Base-by-base conservation (phyloP, 2,113 vertebrate species). In the Procavia capensis region DNA sequence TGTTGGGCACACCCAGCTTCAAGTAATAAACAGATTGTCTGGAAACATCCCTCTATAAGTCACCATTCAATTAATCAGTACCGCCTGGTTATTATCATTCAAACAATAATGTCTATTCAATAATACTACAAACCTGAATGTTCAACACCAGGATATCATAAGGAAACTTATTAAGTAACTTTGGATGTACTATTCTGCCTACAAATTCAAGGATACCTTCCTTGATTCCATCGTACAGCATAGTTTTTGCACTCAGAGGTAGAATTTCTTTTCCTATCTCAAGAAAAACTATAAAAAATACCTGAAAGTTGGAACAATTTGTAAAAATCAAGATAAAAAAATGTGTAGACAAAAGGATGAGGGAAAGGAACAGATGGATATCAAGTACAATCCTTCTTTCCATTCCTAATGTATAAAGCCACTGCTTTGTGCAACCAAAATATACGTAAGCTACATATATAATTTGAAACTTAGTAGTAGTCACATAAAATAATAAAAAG, bases 101-200 rank as follows among this genome's bases (percentile, higher is more conserved):
- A 94, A 95, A 87, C 41, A 96, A 47, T 88, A 91, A 47, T 76
- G 90, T n/a, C 54, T 76, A 92, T 36, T 80, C 34, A 81, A 43
- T 27, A 93, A 80, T 64, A 88, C 27, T 57, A 59, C 22, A 5
- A 95, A 85, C 57, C 39, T 63, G 20, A 96, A 94, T 34, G 82
- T 43, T 70, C 41, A 88, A 45, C 61, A 90, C 19, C 85, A 80
- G 10, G 50, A 72, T 80, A 59, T 57, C 50, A 90, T 75, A 6
- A 84, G 84, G 54, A 34, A 94, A 85, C 9, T 70, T 88, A 82
- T n/a, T 39, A 91, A 86, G 27, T 74, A 57, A 2, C 43, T 95
- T 57, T 41, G 45, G 85, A n/a, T 43, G 25, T 5, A 93, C 4
- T 45, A 63, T 75, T 75, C 85, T 85, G 29, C 75, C 47, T 88